phyloP scores from a whole-genome alignment of 2,113 vertebrate species.

The Gambusia holbrooki region DNA sequence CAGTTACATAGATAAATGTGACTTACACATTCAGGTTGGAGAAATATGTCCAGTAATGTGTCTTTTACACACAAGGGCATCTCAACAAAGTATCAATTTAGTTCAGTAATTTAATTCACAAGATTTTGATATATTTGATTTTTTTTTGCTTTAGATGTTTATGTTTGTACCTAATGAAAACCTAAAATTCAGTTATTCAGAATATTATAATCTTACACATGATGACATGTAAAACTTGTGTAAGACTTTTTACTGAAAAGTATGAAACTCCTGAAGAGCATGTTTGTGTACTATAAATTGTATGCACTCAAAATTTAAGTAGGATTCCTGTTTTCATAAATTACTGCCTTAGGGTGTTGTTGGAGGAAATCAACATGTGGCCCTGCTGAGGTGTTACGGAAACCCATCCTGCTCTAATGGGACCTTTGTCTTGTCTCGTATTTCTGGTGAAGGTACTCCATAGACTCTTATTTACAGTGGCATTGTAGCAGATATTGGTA shows the following conservation, averaged over 20 bases:
- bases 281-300: not conserved
- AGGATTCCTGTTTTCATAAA: not conserved
- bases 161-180: too few species aligned
- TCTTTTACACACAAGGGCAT: not conserved
- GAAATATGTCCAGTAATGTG: not conserved
- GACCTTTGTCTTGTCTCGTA: not conserved
- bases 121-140: not conserved
- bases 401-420: not conserved
- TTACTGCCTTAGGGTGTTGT: not conserved
- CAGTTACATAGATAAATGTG: not conserved
- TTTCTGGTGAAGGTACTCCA: too few species aligned
- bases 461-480: not conserved
- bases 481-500: not conserved
- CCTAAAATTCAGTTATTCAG: too few species aligned
- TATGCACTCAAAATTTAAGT: not conserved
- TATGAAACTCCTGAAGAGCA: too few species aligned
- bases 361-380: not conserved
- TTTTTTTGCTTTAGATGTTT: too few species aligned
- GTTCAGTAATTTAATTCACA: too few species aligned
- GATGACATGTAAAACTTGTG: too few species aligned
- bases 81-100: too few species aligned
- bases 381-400: not conserved
- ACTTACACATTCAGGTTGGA: not conserved
- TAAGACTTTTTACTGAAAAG: too few species aligned
- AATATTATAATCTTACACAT: too few species aligned